These are phyloP conservation scores for Lathamus discolor DNA, from an alignment of 2,113 vertebrate genomes.

Conservation along the genomic window DNA sequence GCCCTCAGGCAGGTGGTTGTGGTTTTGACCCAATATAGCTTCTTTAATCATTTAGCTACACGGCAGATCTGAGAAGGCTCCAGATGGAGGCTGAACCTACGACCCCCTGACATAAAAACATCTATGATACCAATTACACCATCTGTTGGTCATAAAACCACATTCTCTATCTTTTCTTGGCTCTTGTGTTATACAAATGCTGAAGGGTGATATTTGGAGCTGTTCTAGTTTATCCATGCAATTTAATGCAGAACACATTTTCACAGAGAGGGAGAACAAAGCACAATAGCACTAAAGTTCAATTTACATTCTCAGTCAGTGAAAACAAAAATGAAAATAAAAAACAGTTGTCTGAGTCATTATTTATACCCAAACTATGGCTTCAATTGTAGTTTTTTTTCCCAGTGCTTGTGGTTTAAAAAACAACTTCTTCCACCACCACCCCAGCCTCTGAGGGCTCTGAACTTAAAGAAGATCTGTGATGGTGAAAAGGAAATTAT, in stretches of 20 bases:
- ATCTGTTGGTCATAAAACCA: constrained; percentile 81
- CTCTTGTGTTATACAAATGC: constrained; percentile 70
- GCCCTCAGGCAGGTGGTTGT: constrained; percentile 55
- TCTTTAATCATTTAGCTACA: constrained; percentile 64
- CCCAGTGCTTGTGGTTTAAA: background rate
- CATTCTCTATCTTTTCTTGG: constrained; percentile 75
- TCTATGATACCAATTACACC: constrained; percentile 77
- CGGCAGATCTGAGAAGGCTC: constrained; percentile 63
- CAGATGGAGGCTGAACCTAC: constrained; percentile 78
- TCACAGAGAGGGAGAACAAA: constrained; percentile 76
- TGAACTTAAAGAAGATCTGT: background rate
- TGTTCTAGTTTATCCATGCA: constrained; percentile 68
- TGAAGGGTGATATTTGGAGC: constrained; percentile 73
- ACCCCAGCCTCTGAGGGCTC: background rate
- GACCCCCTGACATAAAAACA: constrained; percentile 75
- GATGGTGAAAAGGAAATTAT: background rate
- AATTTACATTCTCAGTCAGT: constrained; percentile 81
- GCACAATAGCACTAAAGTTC: constrained; percentile 77
- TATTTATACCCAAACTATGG: constrained; percentile 56
- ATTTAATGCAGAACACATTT: constrained; percentile 83
- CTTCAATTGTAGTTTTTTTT: constrained; percentile 47
- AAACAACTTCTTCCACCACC: background rate
- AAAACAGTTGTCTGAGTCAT: constrained; percentile 74
- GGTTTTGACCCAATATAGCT: constrained; percentile 54
- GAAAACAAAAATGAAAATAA: constrained; percentile 82